Evolutionary conservation across 1,140 invertebrate species (phyloP).

Genomic region (Protaetia brevitarsis): DNA sequence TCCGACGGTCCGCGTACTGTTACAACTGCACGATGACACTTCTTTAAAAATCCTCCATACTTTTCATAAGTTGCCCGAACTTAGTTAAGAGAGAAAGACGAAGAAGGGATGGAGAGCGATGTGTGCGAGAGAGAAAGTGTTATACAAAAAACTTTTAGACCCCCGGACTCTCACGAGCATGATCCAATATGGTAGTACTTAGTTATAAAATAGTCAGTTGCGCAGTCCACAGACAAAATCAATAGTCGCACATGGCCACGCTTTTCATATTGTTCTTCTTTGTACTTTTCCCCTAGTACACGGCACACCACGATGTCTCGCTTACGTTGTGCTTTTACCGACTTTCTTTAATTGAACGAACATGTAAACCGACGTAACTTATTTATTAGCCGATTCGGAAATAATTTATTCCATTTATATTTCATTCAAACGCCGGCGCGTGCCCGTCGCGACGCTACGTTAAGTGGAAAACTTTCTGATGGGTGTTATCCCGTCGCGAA

Average conservation of each 20-base stretch:
- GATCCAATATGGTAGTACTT: conserved; percentile 32
- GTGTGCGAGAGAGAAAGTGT: neutral
- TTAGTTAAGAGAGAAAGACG: neutral
- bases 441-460: too few species aligned
- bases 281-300: conserved; percentile 26
- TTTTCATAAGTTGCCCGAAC: conserved; percentile 17
- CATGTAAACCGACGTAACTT: too few species aligned
- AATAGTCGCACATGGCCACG: conserved; percentile 24
- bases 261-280: conserved; percentile 26
- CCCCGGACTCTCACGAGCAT: conserved; percentile 27
- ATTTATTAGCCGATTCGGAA: too few species aligned
- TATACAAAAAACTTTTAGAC: conserved; percentile 26
- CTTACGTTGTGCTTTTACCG: too few species aligned
- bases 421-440: too few species aligned
- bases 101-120: neutral
- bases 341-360: too few species aligned
- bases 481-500: too few species aligned
- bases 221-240: conserved; percentile 29
- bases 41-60: conserved; percentile 9
- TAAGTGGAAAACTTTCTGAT: too few species aligned
- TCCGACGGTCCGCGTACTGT: conserved; percentile 11
- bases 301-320: neutral
- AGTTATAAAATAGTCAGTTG: conserved; percentile 29
- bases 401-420: too few species aligned
- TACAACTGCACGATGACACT: conserved; percentile 8